Evolutionary conservation across 2,797 vertebrate species (phyloP), one percentile per base, ranked within the genome.

Genomic region (Crocodylus rhombifer): DNA sequence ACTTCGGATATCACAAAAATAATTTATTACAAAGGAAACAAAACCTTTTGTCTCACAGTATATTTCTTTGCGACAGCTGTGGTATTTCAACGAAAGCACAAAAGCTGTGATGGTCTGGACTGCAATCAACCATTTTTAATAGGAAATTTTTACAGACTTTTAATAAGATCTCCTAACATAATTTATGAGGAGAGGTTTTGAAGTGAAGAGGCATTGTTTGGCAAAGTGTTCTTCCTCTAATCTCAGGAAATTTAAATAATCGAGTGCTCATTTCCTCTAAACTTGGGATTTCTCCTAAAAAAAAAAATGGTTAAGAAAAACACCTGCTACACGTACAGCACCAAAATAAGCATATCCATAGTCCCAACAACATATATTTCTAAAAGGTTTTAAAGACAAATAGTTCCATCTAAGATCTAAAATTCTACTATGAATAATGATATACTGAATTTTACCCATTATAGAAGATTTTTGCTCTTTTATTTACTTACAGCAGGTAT

Each of bases 121-220:
- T 97, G 98, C 98, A 99, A 98, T 99, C 98, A 99, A 98, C 98
- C 96, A 96, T 98, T 97, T 97, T 98, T 98, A 98, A 98, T 98
- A 97, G 98, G 98, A 98, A 98, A 98, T 98, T 98, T 98, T 98
- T 97, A 98, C 98, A 97, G 98, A 98, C 96, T 95, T 98, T 99
- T 99, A 99, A 99, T 98, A 98, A 98, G 98, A 98, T 98, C 98
- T 97, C 97, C 97, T 97, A 93, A 93, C 96, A 97, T 98, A 98
- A 99, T 99, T 99, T 99, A 99, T 98, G 98, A 97, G 97, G 98
- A 98, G 97, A 98, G 98, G 98, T 98, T 98, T 98, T 98, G 98
- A 99, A 98, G 98, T 98, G 98, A 98, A 99, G 98, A 98, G 98
- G 98, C 98, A 99, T 99, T 99, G 98, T 99, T 98, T 99, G 99